A percentile compares a stretch with the other conserved stretches of the same genome.
phyloP scores from a whole-genome alignment of 2,797 vertebrate species.

The Limosa lapponica region DNA sequence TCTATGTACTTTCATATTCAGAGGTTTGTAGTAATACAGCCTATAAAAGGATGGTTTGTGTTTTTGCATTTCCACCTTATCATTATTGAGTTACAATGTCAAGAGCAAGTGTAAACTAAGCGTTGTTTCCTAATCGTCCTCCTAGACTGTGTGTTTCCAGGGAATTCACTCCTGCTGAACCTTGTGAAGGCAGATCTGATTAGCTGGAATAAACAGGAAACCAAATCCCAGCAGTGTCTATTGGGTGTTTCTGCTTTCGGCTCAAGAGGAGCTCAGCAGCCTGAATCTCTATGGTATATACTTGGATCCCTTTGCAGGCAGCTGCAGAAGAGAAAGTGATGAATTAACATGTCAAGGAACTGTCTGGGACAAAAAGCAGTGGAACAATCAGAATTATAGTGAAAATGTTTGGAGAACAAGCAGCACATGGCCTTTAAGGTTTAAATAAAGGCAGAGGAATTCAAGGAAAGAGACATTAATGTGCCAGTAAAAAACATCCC shows the following conservation, averaged over 20 bases:
- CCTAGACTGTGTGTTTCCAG: neutral
- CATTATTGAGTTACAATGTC: neutral
- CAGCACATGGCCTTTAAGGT: neutral
- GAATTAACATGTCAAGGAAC: constrained; percentile 18
- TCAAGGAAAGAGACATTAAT: neutral
- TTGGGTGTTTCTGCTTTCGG: neutral
- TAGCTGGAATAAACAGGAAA: constrained; percentile 39
- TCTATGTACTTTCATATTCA: neutral
- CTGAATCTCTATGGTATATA: neutral
- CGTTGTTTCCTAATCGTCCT: neutral
- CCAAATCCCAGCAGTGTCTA: neutral
- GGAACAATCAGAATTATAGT: neutral
- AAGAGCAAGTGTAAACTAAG: neutral
- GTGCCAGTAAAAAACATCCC: neutral
- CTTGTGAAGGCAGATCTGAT: neutral
- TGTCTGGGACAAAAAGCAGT: neutral
- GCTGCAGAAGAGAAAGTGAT: constrained; percentile 21
- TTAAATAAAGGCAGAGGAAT: neutral
- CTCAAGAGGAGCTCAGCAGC: neutral
- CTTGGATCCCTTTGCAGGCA: neutral
- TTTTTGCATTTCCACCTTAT: neutral
- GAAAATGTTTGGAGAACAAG: neutral
- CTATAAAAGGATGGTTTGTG: fast-evolving
- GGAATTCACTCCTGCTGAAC: constrained; percentile 7
- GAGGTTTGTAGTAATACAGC: neutral